Evolutionary conservation across 2,113 vertebrate genomes (phyloP), one percentile per base, ranked within the genome.

Genomic region (Myiagra hebetior): DNA sequence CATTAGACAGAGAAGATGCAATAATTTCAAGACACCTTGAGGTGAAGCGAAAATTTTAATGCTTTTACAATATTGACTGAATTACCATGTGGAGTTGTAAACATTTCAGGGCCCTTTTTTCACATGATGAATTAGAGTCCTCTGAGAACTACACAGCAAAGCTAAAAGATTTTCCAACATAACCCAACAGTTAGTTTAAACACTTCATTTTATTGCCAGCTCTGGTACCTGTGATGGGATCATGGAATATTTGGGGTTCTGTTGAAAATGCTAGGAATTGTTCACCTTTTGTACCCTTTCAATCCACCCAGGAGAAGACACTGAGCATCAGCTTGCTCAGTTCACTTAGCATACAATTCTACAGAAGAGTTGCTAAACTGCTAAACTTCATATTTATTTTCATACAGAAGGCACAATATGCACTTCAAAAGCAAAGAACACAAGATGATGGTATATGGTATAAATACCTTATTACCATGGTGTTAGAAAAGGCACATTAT

Each of bases 31-130:
- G 33, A 26, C 28, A 44, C 26, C 24, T 26, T 10, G 0, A 85
- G 52, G 13, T 2, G 7, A 68, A 50, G 9, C 2, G 52, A 85
- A 78, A 69, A 53, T 13, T 3, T 12, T 7, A 63, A 30, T 0
- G 0, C 8, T 55, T 83, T 70, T 47, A 67, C 20, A 67, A 20
- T 35, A 83, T 1, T 44, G 46, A 56, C 19, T 28, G 42, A 59
- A 79, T 85, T 52, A 46, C 17, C 42, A 26, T 7, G 10, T 3
- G 10, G 31, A 57, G 4, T 28, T 65, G 6, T 70, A 44, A 91
- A 42, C 2, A 30, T n/a, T 68, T 85, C 59, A 77, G 44, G 11
- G 19, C 6, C 3, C 4, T 15, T 76, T 69, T 69, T 47, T 21
- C 13, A 69, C 14, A 9, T 10, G 23, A 57, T 0, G 4, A 35